Evolutionary conservation across 1,140 invertebrate species (phyloP), one percentile per base, ranked within the genome.

Genomic region (Ceratoteleas bidentatus): DNA sequence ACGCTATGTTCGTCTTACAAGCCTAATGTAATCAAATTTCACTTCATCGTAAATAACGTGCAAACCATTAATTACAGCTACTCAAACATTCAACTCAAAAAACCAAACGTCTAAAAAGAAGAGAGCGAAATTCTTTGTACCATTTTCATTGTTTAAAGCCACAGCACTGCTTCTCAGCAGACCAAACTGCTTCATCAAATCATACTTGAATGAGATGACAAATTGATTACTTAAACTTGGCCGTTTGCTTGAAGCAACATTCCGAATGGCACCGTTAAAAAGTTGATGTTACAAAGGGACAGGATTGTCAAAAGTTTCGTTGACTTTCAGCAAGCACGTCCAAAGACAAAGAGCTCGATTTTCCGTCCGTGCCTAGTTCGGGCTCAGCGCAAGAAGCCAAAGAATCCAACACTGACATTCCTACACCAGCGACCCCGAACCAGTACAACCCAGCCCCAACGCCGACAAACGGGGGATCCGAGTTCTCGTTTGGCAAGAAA

Each of bases 381-480:
- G 56, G 62, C 10, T 45, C 60, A 34, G 62, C 80, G 50, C 56
- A 52, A 64, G 62, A 50, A 72, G 72, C 56, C 32, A 75, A 76
- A 64, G 54, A 73, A 11, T 33, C 65, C 14, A 52, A 66, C 38
- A 68, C 53, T 65, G 72, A 84, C n/a, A 24, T 68, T 80, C 16
- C 56, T 56, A 65, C 81, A 52, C 85, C 85, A 8, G 61, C 70
- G 64, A 85, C 83, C 53, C 87, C 86, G 50, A 83, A 83, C 66
- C 80, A 86, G 38, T 87, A 88, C 24, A 88, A 88, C 83, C 88
- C 89, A 49, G 84, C 87, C 34, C 85, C 87, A 9, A 87, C 85
- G 13, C 85, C 89, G 16, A 87, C 87, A 36, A 87, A 85, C 68
- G 79, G 85, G 8, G 74, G 58, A 6, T 69, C 62, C 0, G 53